These are phyloP conservation scores for Sparidentex hasta DNA, from an alignment of 2,797 vertebrate species.

Conservation along the genomic window DNA sequence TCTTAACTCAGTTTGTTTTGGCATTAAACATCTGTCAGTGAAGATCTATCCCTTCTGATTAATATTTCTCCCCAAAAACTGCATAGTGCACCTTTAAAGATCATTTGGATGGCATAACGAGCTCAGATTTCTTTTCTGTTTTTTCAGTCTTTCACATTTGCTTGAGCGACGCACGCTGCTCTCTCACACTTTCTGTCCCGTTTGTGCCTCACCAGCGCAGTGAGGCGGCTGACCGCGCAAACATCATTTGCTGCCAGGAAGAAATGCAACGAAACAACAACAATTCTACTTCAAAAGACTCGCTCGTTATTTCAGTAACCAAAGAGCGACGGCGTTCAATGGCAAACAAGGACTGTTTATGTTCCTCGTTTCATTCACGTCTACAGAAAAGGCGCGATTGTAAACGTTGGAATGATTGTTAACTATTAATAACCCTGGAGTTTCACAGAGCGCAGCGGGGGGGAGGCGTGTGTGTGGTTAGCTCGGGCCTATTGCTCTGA, in stretches of 20 bases:
- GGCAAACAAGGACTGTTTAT: constrained; percentile 25
- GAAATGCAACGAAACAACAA: constrained; percentile 66
- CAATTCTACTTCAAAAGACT: constrained; percentile 40
- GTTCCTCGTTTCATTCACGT: constrained; percentile 41
- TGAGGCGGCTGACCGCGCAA: constrained; percentile 54
- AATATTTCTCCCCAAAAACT: no score
- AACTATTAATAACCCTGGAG: constrained; percentile 66
- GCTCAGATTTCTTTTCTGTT: neutral
- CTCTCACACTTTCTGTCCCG: constrained; percentile 21
- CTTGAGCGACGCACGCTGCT: neutral
- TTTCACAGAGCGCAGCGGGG: constrained; percentile 36
- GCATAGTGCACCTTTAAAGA: neutral
- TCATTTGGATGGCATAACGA: neutral
- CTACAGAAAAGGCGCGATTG: constrained; percentile 25
- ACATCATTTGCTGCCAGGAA: constrained; percentile 54
- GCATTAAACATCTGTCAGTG: no score
- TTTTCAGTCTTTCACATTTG: neutral
- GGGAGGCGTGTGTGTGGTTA: constrained; percentile 49
- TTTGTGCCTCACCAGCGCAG: constrained; percentile 18
- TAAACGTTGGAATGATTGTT: constrained; percentile 51
- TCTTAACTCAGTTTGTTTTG: no score
- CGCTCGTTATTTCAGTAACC: constrained; percentile 46
- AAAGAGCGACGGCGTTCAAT: neutral
- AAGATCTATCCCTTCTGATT: no score
- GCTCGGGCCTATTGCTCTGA: constrained; percentile 57